Evolutionary conservation across 2,888 invertebrate species (phyloP).

Genomic region (Drosophila phalerata): DNA sequence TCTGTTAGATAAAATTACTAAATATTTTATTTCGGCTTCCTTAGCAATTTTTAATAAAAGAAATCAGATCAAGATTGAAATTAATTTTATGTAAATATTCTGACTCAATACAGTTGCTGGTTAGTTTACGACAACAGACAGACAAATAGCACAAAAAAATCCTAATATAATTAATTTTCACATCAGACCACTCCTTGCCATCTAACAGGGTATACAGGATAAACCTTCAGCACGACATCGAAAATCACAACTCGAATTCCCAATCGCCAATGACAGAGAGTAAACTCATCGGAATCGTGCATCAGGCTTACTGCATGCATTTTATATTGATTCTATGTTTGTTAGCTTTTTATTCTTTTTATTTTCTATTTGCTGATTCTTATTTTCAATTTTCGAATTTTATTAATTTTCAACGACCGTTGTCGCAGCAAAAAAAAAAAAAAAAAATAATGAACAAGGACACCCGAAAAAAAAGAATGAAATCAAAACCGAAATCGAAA

Average conservation of each 20-base stretch:
- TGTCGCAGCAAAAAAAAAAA: background rate
- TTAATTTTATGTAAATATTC: background rate
- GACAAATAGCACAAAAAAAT: too few relatives aligned
- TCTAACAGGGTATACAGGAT: background rate
- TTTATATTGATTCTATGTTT: conserved; percentile 45
- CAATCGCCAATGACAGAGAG: conserved; percentile 11
- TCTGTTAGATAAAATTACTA: too few relatives aligned
- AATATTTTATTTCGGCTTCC: too few relatives aligned
- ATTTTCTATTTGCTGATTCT: conserved; percentile 12
- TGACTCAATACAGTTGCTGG: too few relatives aligned
- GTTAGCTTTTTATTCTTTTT: background rate
- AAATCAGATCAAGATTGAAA: background rate
- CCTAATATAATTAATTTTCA: background rate
- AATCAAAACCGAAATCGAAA: conserved; percentile 39
- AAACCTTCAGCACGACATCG: background rate
- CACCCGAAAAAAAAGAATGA: conserved; percentile 12
- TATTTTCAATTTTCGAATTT: conserved; percentile 6
- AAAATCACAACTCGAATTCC: conserved; percentile 1
- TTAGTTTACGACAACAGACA: background rate
- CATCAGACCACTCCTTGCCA: background rate
- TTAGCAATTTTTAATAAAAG: too few relatives aligned
- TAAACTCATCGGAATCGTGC: conserved; percentile 9
- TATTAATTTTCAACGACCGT: conserved; percentile 25
- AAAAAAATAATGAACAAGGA: background rate
- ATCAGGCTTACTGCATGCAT: conserved; percentile 21